phyloP scores from a whole-genome alignment of 2,113 vertebrate species.

The Gobius niger region DNA sequence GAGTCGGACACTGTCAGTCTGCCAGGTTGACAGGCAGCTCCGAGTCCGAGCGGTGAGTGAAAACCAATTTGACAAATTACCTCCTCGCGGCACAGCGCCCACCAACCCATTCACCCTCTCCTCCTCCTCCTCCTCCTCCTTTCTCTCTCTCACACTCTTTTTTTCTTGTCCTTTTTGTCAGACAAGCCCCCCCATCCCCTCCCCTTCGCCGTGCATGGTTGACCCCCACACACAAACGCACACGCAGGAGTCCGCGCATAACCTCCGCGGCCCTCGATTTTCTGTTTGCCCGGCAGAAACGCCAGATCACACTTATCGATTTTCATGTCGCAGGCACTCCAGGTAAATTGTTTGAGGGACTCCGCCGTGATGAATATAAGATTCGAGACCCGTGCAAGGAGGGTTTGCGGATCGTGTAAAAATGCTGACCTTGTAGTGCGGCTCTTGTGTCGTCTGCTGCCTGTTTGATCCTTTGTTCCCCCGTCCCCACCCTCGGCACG shows the following conservation, averaged over 20 bases:
- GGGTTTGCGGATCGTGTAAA: conserved; percentile 66
- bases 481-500: conserved; percentile 32
- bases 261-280: conserved; percentile 55
- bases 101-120: conserved; percentile 48
- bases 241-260: conserved; percentile 66
- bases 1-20: conserved; percentile 80
- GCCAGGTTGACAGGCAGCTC: conserved; percentile 81
- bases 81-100: conserved; percentile 60
- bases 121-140: conserved; percentile 14
- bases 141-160: conserved; percentile 9
- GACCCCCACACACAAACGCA: conserved; percentile 53
- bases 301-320: conserved; percentile 85
- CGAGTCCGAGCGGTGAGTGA: conserved; percentile 75
- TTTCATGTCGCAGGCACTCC: conserved; percentile 81
- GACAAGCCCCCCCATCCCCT: conserved; percentile 27
- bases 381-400: conserved; percentile 68
- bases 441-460: conserved; percentile 30
- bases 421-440: conserved; percentile 80
- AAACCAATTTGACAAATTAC: conserved; percentile 84
- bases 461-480: conserved; percentile 31
- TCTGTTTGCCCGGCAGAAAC: conserved; percentile 88
- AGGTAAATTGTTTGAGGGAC: conserved; percentile 88
- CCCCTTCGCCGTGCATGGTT: conserved; percentile 49
- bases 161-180: conserved; percentile 41
- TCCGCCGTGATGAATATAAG: conserved; percentile 86